Percentiles rank a stretch among this genome's conserved stretches.
phyloP scores from a whole-genome alignment of 2,797 vertebrate species.

The Anabacerthia variegaticeps region DNA sequence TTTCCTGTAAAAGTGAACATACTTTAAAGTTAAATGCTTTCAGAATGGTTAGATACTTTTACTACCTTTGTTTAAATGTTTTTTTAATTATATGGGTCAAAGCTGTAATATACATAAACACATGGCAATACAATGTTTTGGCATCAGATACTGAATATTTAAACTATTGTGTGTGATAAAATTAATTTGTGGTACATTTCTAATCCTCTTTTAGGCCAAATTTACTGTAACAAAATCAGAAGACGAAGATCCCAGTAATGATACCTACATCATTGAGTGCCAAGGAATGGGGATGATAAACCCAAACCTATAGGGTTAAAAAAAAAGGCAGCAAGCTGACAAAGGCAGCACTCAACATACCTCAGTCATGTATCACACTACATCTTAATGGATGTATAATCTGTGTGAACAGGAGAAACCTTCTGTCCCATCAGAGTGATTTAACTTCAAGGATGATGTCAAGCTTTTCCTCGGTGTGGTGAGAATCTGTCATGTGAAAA shows the following conservation, averaged over 20 bases:
- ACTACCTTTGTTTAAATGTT: not conserved
- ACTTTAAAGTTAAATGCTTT: not conserved
- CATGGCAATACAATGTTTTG: fast-evolving
- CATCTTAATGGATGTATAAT: not conserved
- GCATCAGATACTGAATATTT: not conserved
- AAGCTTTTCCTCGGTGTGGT: not conserved
- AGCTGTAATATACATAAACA: not conserved
- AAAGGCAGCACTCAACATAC: not conserved
- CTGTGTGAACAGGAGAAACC: not conserved
- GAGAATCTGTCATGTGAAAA: not conserved
- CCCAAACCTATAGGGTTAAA: slow-evolving; percentile 73
- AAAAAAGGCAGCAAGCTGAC: not conserved
- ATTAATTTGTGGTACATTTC: not conserved
- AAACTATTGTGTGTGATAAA: not conserved
- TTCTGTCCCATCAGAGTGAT: not conserved
- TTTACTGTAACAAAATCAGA: slow-evolving; percentile 90
- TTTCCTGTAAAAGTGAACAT: not conserved
- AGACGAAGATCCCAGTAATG: slow-evolving; percentile 81
- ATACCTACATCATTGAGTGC: slow-evolving; percentile 90
- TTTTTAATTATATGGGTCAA: not conserved
- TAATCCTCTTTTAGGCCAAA: slow-evolving; percentile 84
- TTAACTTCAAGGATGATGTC: not conserved
- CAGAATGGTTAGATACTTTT: not conserved
- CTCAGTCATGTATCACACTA: slow-evolving; percentile 34
- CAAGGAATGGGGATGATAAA: slow-evolving; percentile 88